Percentiles rank a stretch among this genome's conserved stretches.
These are phyloP conservation scores for Percopsis transmontana DNA, from an alignment of 2,113 vertebrate genomes.

Conservation along the genomic window DNA sequence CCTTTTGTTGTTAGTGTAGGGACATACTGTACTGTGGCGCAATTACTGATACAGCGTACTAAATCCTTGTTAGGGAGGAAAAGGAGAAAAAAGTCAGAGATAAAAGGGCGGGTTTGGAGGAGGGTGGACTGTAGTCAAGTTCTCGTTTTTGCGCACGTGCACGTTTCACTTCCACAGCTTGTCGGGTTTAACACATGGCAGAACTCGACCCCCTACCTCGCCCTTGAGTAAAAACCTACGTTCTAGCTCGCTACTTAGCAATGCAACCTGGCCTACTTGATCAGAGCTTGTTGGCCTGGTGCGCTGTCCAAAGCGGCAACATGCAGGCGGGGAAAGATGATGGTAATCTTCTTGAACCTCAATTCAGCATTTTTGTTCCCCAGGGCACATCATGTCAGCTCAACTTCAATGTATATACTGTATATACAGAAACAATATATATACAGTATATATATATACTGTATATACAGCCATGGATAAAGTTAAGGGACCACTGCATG, in stretches of 20 bases:
- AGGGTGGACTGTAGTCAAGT: background rate
- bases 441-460: background rate
- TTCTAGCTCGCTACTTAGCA: conserved; percentile 47
- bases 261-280: conserved; percentile 32
- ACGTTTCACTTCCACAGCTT: no score
- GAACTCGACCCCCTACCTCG: conserved; percentile 8
- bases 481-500: no score
- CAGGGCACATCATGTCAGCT: background rate
- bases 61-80: background rate
- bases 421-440: background rate
- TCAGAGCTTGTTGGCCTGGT: background rate
- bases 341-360: background rate
- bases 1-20: conserved; percentile 3
- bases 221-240: conserved; percentile 34
- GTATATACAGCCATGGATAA: no score
- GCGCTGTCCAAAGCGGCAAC: background rate
- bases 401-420: background rate
- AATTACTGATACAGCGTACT: conserved; percentile 3
- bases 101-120: background rate
- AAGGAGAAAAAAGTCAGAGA: background rate
- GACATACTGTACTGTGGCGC: background rate
- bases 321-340: conserved; percentile 1
- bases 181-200: background rate
- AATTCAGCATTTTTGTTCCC: background rate
- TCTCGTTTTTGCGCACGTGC: conserved; percentile 4